Base-by-base conservation (phyloP, 2,888 invertebrate species). In the Dynastes tityus region DNA sequence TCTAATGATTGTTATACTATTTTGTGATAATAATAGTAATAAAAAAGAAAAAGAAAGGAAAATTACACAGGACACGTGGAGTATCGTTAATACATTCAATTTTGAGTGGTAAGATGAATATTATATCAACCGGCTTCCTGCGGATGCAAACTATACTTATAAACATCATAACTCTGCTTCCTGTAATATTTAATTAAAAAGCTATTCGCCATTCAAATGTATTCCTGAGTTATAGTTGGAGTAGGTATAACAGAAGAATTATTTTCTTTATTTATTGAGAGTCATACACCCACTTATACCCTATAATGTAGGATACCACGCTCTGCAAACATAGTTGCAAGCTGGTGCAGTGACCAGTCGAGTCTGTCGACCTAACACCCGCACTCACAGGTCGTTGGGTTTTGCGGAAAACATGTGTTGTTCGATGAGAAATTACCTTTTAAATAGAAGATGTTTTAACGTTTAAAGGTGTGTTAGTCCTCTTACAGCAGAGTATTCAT, bases 351-450 rank as follows among this genome's bases (percentile, higher is more conserved):
- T 73, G 73, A 61, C 68, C 68, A 68, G 49, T 68, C 49, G 32
- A 27, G 68, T 55, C 55, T 55, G n/a, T 68, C 51, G 68, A 68
- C 73, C 73, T 22, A 58, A 74, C 73, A 74, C 61, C 73, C 73
- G 73, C 73, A 61, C 61, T 1, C 22, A 45, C 58, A 16, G 27
- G 61, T 27, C 27, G 61, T 32, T 37, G 40, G 22, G 16, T 55
- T 45, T 55, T 71, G 58, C 71, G 63, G 73, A 61, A 74, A 61
- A 45, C 61, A 63, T 61, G 49, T 71, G 71, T 32, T 71, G 71
- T 55, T 55, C 2, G 13, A 71, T 37, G 16, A 40, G 40, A 11
- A 37, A 71, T 49, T 45, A 45, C 67, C 45, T 32, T 5, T 45
- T 22, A 27, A 67, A 67, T 27, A 68, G 13, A 3, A 13, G 8